Percentiles rank a stretch among this genome's conserved stretches.
These are phyloP conservation scores for Machimus atricapillus DNA, from an alignment of 2,888 invertebrate genomes.

Conservation along the genomic window DNA sequence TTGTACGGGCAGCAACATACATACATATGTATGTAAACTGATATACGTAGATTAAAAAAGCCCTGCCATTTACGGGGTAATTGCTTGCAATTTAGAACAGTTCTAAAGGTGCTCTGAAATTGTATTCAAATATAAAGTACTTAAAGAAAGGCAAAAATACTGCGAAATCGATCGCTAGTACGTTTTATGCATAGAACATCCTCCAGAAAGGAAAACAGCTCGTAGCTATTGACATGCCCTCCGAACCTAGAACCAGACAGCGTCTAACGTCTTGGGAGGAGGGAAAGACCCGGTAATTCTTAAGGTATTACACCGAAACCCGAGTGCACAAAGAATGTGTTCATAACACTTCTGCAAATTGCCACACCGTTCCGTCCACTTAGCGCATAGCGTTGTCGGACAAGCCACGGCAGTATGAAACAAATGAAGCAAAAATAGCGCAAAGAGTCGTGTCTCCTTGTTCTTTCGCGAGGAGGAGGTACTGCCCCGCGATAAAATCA, in stretches of 20 bases:
- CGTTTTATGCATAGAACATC: background rate
- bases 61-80: background rate
- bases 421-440: constrained; percentile 33
- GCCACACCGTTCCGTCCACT: constrained; percentile 38
- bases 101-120: background rate
- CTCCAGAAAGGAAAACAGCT: background rate
- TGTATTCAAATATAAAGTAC: background rate
- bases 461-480: constrained; percentile 4
- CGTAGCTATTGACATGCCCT: background rate
- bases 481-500: constrained; percentile 39
- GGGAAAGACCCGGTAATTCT: background rate
- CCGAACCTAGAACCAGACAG: background rate
- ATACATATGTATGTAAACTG: too few species aligned
- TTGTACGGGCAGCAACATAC: too few species aligned
- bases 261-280: background rate
- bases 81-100: background rate
- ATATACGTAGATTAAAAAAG: background rate
- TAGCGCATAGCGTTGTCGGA: constrained; percentile 24
- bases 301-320: background rate
- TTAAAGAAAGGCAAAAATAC: background rate
- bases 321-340: constrained; percentile 18
- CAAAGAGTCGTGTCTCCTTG: constrained; percentile 27
- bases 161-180: background rate
- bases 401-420: constrained; percentile 15
- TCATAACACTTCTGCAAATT: constrained; percentile 38